Conservation (phyloP, 2,797 vertebrate genomes). For the Halcyon smyrnensis region DNA sequence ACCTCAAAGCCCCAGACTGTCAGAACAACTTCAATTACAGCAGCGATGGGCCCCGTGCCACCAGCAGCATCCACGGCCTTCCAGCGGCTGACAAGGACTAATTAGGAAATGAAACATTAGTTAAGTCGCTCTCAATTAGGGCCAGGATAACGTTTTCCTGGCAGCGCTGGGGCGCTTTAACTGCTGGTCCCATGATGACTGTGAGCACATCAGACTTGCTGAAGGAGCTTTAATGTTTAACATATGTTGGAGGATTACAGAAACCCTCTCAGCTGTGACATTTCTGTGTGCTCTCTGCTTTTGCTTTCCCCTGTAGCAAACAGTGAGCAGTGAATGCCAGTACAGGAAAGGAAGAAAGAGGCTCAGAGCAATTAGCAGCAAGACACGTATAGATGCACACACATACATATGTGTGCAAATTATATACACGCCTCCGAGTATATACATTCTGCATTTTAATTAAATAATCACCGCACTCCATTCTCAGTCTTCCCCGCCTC, state of each 20-base stretch:
- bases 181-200: conserved; percentile 71
- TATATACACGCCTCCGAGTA: neutral
- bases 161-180: conserved; percentile 72
- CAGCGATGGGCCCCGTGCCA: conserved; percentile 66
- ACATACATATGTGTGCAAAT: neutral
- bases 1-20: conserved; percentile 58
- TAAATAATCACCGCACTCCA: neutral
- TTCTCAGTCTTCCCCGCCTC: neutral
- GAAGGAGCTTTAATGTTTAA: conserved; percentile 76
- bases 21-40: conserved; percentile 73
- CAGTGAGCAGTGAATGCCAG: conserved; percentile 40
- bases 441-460: neutral
- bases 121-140: conserved; percentile 80
- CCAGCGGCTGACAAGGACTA: conserved; percentile 77
- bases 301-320: conserved; percentile 62
- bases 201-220: conserved; percentile 74
- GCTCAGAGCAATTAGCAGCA: conserved; percentile 55
- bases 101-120: conserved; percentile 82
- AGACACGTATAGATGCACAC: neutral
- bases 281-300: conserved; percentile 66
- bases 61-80: conserved; percentile 65
- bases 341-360: conserved; percentile 23
- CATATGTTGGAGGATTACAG: conserved; percentile 74
- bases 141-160: conserved; percentile 75
- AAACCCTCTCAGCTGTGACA: conserved; percentile 77